phyloP scores from a whole-genome alignment of 2,888 invertebrate species.

The Carpatolechia fugitivella region DNA sequence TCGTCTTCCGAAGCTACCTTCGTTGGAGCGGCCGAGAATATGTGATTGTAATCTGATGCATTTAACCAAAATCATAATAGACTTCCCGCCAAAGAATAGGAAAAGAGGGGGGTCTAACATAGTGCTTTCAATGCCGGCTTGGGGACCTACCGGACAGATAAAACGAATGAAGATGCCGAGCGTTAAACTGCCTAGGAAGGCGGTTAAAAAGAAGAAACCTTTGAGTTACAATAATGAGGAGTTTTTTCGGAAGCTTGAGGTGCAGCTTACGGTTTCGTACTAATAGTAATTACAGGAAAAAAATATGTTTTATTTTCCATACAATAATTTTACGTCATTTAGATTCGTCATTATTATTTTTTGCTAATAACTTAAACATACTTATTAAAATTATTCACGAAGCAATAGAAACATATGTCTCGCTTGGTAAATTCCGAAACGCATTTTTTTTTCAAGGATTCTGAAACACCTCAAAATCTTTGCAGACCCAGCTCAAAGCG shows the following conservation, averaged over 20 bases:
- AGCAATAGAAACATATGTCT: too few relatives aligned
- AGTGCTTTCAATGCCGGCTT: conserved; percentile 56
- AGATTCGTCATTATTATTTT: too few relatives aligned
- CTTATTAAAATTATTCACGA: too few relatives aligned
- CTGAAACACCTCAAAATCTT: too few relatives aligned
- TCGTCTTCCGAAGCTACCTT: conserved; percentile 41
- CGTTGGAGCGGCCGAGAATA: conserved; percentile 29
- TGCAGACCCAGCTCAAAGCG: conserved; percentile 68
- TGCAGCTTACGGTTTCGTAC: conserved; percentile 30
- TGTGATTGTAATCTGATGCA: conserved; percentile 65
- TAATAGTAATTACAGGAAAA: too few relatives aligned
- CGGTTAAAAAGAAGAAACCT: conserved; percentile 39
- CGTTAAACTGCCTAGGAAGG: conserved; percentile 44
- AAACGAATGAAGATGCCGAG: conserved; percentile 60
- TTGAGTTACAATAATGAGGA: conserved; percentile 51
- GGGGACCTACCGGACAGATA: conserved; percentile 50
- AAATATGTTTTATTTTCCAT: too few relatives aligned
- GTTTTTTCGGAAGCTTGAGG: conserved; percentile 71
- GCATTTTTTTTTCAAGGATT: too few relatives aligned
- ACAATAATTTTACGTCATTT: background rate
- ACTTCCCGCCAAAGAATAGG: conserved; percentile 54
- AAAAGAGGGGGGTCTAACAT: conserved; percentile 59
- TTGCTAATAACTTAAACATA: too few relatives aligned
- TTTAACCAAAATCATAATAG: conserved; percentile 58
- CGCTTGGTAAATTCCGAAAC: too few relatives aligned